Percentiles rank a stretch among this genome's conserved stretches.
Evolutionary conservation across 64 coral and sea anemone genomes (phyloP).

Genomic region (Anthopleura sola): DNA sequence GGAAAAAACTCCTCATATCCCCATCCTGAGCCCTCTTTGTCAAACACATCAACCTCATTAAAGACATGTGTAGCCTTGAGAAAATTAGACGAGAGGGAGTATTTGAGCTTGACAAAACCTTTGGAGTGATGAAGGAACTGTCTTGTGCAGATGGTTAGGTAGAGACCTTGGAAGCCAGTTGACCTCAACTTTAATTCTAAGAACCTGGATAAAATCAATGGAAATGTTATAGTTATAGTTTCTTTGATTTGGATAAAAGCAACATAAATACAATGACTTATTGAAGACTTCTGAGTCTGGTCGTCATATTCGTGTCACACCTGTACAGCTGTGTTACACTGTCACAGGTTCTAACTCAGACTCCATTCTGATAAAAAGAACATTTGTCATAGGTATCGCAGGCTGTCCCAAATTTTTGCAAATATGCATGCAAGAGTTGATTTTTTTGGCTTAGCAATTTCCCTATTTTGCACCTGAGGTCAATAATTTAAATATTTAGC

Average conservation of each 20-base stretch:
- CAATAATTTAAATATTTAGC: too few species aligned
- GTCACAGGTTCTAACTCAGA: too few species aligned
- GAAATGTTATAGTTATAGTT: conserved; percentile 1
- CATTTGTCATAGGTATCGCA: too few species aligned
- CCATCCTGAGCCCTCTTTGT: conserved; percentile 85
- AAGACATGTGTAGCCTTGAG: conserved; percentile 81
- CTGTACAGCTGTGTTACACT: too few species aligned
- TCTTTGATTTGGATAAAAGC: neutral
- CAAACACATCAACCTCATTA: conserved; percentile 85
- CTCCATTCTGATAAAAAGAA: too few species aligned
- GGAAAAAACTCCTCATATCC: conserved; percentile 94
- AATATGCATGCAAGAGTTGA: too few species aligned
- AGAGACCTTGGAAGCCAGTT: conserved; percentile 77
- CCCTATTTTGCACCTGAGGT: too few species aligned
- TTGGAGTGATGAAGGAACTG: conserved; percentile 64
- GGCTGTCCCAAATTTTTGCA: too few species aligned
- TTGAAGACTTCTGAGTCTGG: too few species aligned
- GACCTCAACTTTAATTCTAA: conserved; percentile 70
- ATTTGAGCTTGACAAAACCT: conserved; percentile 81
- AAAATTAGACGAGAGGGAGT: conserved; percentile 83
- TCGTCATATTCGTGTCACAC: too few species aligned
- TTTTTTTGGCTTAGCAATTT: too few species aligned
- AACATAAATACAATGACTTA: too few species aligned
- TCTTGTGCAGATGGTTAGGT: conserved; percentile 76
- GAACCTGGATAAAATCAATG: conserved; percentile 42